Conservation (phyloP, 2,797 vertebrate species). For the Eidolon dupreanum region DNA sequence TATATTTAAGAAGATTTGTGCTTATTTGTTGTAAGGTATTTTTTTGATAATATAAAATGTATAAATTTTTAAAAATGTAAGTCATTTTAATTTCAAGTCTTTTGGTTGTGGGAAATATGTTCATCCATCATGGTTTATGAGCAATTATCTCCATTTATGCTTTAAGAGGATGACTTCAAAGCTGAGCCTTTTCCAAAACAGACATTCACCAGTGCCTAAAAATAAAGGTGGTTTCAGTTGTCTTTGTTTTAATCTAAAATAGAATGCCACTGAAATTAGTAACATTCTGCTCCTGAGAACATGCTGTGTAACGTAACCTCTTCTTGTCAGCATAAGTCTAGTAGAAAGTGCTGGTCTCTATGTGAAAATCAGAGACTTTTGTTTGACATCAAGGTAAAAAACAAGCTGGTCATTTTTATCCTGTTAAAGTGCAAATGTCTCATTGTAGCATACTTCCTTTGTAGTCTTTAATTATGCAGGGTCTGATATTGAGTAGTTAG, state of each 20-base stretch:
- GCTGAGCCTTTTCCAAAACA: conserved; percentile 43
- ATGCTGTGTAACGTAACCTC: conserved; percentile 14
- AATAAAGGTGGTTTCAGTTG: conserved; percentile 47
- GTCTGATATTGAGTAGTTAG: conserved; percentile 86
- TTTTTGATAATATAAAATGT: not conserved
- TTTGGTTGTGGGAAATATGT: conserved; percentile 21
- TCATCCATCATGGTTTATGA: conserved; percentile 22
- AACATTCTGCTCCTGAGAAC: conserved; percentile 7
- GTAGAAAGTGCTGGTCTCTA: not conserved
- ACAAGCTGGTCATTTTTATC: conserved; percentile 38
- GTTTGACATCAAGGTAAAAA: conserved; percentile 57
- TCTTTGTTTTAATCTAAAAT: conserved; percentile 54
- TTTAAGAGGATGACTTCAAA: conserved; percentile 39
- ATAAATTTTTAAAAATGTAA: not conserved
- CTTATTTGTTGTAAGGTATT: not conserved
- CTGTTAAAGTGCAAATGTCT: conserved; percentile 40
- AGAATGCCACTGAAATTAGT: conserved; percentile 28
- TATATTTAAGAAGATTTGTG: conserved; percentile 15
- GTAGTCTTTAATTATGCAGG: conserved; percentile 74
- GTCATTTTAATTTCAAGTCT: conserved; percentile 10
- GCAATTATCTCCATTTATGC: not conserved
- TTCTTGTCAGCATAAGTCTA: not conserved
- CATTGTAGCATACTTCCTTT: conserved; percentile 69
- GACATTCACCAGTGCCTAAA: conserved; percentile 53
- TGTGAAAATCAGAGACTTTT: conserved; percentile 27